Percentiles rank a stretch among this genome's conserved stretches.
Conservation (phyloP, 2,113 vertebrate genomes). For the Pardalotus punctatus region DNA sequence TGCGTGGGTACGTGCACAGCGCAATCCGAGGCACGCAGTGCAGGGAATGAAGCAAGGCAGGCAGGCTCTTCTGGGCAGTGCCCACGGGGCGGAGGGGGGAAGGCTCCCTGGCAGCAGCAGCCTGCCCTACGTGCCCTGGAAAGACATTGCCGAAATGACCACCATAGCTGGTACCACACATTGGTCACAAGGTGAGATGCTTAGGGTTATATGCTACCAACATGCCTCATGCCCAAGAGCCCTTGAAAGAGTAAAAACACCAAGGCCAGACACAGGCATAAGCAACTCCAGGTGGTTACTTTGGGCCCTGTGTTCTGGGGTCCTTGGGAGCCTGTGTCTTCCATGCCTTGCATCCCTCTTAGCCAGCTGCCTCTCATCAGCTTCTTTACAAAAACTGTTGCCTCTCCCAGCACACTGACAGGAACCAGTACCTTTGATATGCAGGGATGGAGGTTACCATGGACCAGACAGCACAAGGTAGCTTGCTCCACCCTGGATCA, state of each 20-base stretch:
- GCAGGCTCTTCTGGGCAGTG: background rate
- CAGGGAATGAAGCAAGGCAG: background rate
- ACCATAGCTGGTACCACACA: background rate
- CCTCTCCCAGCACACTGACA: background rate
- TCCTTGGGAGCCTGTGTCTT: background rate
- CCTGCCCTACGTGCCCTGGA: accelerated
- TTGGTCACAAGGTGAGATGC: background rate
- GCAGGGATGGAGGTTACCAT: background rate
- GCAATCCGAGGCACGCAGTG: background rate
- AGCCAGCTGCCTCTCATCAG: background rate
- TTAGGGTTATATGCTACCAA: background rate
- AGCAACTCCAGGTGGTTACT: background rate
- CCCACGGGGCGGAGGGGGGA: background rate
- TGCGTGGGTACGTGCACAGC: accelerated
- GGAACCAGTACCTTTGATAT: background rate
- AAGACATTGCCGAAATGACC: background rate
- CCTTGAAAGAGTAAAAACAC: background rate
- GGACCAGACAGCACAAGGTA: background rate
- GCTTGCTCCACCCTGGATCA: background rate
- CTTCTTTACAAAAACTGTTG: background rate
- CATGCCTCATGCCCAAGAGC: background rate
- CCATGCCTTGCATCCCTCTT: background rate
- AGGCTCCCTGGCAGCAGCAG: background rate
- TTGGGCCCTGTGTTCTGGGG: background rate
- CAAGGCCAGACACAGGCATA: background rate